These are phyloP conservation scores for Hedya salicella DNA, from an alignment of 2,888 invertebrate species.

Conservation along the genomic window DNA sequence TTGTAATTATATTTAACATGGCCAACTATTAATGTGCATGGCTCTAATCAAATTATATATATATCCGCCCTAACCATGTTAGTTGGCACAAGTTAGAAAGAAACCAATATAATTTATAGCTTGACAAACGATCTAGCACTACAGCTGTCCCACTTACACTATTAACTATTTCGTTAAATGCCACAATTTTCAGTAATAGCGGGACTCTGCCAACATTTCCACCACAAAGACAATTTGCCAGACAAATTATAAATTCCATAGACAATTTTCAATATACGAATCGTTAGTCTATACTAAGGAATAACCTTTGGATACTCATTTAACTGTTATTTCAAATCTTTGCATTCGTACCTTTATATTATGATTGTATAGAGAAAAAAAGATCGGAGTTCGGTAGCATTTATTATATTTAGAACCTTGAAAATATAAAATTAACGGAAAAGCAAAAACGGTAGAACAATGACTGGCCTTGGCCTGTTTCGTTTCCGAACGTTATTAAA, in stretches of 20 bases:
- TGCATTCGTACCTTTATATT: neutral
- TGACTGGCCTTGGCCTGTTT: conserved; percentile 32
- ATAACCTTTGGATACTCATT: neutral
- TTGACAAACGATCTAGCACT: neutral
- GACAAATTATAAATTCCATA: conserved; percentile 29
- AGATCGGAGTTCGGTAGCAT: neutral
- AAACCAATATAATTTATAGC: neutral
- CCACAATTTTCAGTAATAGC: conserved; percentile 16
- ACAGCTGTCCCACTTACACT: conserved; percentile 10
- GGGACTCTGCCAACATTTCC: conserved; percentile 19
- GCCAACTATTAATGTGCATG: no score
- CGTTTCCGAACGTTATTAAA: conserved; percentile 23
- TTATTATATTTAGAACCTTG: conserved; percentile 15
- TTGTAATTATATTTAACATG: no score
- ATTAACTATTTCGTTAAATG: conserved; percentile 10
- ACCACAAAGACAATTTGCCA: conserved; percentile 28
- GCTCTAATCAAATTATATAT: no score
- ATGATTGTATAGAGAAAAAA: no score
- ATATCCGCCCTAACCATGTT: no score
- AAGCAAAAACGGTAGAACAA: conserved; percentile 38
- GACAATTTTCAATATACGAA: conserved; percentile 19
- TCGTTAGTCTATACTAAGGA: conserved; percentile 13
- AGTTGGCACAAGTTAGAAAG: neutral
- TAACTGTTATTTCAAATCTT: neutral
- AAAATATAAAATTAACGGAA: conserved; percentile 34